Percentiles rank a stretch among this genome's conserved stretches.
phyloP scores from a whole-genome alignment of 2,888 invertebrate species.

The Spodoptera littoralis region DNA sequence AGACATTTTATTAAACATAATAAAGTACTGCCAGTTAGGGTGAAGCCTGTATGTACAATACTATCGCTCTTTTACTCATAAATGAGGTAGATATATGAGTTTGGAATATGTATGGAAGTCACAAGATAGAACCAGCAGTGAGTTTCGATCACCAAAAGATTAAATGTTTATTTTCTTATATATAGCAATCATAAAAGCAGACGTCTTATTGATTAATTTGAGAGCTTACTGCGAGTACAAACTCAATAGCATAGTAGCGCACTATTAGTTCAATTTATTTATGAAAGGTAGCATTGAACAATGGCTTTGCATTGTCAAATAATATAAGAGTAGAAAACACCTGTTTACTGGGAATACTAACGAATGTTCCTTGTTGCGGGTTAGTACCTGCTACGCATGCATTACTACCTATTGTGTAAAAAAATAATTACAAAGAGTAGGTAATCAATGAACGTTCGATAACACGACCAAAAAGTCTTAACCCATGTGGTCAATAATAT shows the following conservation, averaged over 20 bases:
- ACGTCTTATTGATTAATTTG: too few relatives aligned
- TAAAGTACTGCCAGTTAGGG: too few relatives aligned
- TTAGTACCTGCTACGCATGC: neutral
- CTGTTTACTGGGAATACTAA: conserved; percentile 1
- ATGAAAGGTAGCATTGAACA: conserved; percentile 5
- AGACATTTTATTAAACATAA: too few relatives aligned
- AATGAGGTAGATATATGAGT: too few relatives aligned
- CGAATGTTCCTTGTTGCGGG: conserved; percentile 7
- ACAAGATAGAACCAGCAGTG: too few relatives aligned
- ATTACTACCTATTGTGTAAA: neutral
- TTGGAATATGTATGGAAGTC: too few relatives aligned
- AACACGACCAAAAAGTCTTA: conserved; percentile 10
- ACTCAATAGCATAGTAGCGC: neutral
- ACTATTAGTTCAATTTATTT: neutral
- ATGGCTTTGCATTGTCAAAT: conserved; percentile 14
- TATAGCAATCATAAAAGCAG: too few relatives aligned
- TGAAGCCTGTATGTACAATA: too few relatives aligned
- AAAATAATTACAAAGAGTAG: conserved; percentile 2
- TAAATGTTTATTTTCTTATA: too few relatives aligned
- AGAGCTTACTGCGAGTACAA: too few relatives aligned
- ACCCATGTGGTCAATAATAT: conserved; percentile 52
- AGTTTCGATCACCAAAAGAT: too few relatives aligned
- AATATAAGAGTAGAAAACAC: conserved; percentile 19
- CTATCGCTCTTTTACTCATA: too few relatives aligned
- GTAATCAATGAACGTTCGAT: conserved; percentile 31